A percentile compares a stretch with the other conserved stretches of the same genome.
Evolutionary conservation across 2,797 vertebrate species (phyloP).

Genomic region (Psittacula derbiana): DNA sequence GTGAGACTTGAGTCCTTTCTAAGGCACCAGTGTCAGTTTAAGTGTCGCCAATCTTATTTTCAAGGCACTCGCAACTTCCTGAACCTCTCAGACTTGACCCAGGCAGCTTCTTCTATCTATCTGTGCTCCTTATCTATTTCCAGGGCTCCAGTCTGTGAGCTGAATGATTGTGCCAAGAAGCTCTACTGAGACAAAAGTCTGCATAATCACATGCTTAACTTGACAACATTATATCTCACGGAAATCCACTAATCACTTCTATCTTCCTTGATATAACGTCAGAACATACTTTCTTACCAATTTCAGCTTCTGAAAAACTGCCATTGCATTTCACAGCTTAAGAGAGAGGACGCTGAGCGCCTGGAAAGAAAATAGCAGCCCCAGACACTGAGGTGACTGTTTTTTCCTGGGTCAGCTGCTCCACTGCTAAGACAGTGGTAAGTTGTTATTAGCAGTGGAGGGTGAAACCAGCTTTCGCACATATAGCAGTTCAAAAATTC

Average conservation of each 20-base stretch:
- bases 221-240: too few relatives aligned
- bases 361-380: not conserved
- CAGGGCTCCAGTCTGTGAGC: not conserved
- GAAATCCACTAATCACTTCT: not conserved
- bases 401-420: not conserved
- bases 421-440: too few relatives aligned
- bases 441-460: not conserved
- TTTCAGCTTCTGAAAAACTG: not conserved
- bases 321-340: accelerated
- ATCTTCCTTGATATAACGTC: not conserved
- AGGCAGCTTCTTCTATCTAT: not conserved
- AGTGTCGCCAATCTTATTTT: not conserved
- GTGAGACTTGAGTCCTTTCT: accelerated
- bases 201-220: not conserved
- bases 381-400: not conserved
- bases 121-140: not conserved
- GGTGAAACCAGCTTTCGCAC: not conserved
- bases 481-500: not conserved
- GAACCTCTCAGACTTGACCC: not conserved
- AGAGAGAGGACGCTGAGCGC: not conserved
- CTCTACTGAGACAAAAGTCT: not conserved
- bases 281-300: not conserved
- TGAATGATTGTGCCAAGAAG: not conserved
- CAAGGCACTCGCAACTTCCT: accelerated
- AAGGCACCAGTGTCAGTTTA: not conserved